phyloP scores from a whole-genome alignment of 2,888 invertebrate genomes.

The Coecobrya sp. region DNA sequence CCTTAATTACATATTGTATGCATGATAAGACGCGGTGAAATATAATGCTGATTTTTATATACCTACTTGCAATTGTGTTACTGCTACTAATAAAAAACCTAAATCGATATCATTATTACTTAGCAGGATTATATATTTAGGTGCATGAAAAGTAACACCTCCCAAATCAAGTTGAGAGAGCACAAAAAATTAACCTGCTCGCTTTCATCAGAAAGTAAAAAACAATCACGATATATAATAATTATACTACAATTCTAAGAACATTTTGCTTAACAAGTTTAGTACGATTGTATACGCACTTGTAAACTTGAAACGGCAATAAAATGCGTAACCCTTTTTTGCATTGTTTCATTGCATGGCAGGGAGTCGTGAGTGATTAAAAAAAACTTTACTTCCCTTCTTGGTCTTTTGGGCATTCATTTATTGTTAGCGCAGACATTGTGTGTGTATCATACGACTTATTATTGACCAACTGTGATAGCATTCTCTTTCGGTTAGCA shows the following conservation, averaged over 20 bases:
- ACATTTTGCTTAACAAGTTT: not conserved
- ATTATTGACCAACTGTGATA: too few relatives aligned
- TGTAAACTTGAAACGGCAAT: not conserved
- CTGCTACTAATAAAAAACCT: not conserved
- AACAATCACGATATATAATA: not conserved
- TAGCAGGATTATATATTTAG: not conserved
- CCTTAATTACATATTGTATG: slow-evolving; percentile 58
- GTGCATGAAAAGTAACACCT: slow-evolving; percentile 9
- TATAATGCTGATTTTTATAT: slow-evolving; percentile 9
- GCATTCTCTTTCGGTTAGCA: not conserved
- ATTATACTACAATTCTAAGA: not conserved
- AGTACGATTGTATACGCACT: not conserved
- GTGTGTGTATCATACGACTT: too few relatives aligned
- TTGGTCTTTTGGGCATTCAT: not conserved
- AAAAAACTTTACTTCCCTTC: slow-evolving; percentile 6
- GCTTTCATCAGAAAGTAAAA: slow-evolving; percentile 11
- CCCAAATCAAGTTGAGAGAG: not conserved
- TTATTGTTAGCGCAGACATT: not conserved
- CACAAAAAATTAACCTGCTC: not conserved
- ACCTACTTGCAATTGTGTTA: not conserved
- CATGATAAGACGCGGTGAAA: slow-evolving; percentile 37
- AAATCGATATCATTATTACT: not conserved
- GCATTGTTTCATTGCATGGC: slow-evolving; percentile 28
- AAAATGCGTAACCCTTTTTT: slow-evolving; percentile 1
- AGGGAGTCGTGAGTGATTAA: slow-evolving; percentile 16